Evolutionary conservation across 2,888 invertebrate species (phyloP).

Genomic region (Sceliomorpha sp.): DNA sequence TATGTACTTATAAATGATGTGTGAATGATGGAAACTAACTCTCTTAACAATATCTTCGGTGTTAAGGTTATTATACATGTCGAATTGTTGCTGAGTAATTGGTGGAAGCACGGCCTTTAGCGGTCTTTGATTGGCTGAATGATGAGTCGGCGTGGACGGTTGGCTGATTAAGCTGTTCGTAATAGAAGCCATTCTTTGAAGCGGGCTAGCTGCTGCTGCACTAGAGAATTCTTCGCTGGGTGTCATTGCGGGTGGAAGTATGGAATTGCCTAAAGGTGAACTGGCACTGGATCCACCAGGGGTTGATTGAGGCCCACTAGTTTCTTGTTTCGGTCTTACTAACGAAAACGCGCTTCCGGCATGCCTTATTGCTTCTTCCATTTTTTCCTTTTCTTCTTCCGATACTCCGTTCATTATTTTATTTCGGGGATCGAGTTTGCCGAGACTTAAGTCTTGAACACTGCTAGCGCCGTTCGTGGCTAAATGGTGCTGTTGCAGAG

Average conservation of each 20-base stretch:
- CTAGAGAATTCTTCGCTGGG: conserved; percentile 90
- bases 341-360: conserved; percentile 93
- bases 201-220: conserved; percentile 93
- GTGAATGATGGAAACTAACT: conserved; percentile 78
- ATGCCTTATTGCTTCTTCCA: conserved; percentile 88
- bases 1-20: too few species aligned
- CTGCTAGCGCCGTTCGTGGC: conserved; percentile 80
- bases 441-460: conserved; percentile 92
- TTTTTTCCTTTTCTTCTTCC: conserved; percentile 86
- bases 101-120: conserved; percentile 98
- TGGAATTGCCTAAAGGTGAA: conserved; percentile 91
- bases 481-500: conserved; percentile 81
- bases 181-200: conserved; percentile 98
- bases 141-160: conserved; percentile 92
- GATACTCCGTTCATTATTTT: conserved; percentile 85
- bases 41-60: conserved; percentile 99
- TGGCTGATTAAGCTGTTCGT: conserved; percentile 97
- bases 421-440: conserved; percentile 82
- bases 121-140: conserved; percentile 91
- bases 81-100: conserved; percentile 99
- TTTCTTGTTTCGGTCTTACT: conserved; percentile 91
- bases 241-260: conserved; percentile 91
- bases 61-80: conserved; percentile 97
- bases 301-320: conserved; percentile 84
- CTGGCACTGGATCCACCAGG: conserved; percentile 88